phyloP scores from a whole-genome alignment of 2,113 vertebrate genomes.

The Tretioscincus oriximinensis region DNA sequence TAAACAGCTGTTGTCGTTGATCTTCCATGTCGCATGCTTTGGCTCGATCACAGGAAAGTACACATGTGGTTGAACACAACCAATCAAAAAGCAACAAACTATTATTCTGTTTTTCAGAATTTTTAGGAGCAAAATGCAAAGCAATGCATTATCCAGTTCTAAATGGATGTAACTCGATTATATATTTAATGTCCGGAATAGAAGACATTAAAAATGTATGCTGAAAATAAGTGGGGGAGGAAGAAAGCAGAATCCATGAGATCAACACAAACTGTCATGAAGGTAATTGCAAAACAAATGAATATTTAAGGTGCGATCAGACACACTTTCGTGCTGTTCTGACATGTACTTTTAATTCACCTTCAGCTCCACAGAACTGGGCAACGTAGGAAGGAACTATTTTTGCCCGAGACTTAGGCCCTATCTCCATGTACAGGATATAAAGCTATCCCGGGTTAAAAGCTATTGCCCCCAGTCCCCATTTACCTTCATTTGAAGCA shows the following conservation, averaged over 20 bases:
- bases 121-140: background rate
- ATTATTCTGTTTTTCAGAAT: background rate
- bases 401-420: too few species aligned
- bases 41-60: background rate
- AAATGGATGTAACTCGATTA: background rate
- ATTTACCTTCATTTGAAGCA: too few species aligned
- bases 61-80: too few species aligned
- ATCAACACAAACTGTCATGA: background rate
- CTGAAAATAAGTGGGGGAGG: background rate
- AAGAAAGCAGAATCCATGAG: background rate
- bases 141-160: background rate
- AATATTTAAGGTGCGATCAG: background rate
- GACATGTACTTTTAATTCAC: too few species aligned
- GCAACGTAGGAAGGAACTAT: too few species aligned
- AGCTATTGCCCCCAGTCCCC: too few species aligned
- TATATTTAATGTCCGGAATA: too few species aligned
- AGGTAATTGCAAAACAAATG: background rate
- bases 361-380: too few species aligned
- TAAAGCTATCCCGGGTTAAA: too few species aligned
- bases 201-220: background rate
- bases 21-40: background rate
- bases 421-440: too few species aligned
- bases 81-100: too few species aligned
- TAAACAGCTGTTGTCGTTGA: slow-evolving; percentile 19
- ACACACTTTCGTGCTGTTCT: too few species aligned